phyloP scores from a whole-genome alignment of 2,113 vertebrate genomes.

The Perca schrenkii region DNA sequence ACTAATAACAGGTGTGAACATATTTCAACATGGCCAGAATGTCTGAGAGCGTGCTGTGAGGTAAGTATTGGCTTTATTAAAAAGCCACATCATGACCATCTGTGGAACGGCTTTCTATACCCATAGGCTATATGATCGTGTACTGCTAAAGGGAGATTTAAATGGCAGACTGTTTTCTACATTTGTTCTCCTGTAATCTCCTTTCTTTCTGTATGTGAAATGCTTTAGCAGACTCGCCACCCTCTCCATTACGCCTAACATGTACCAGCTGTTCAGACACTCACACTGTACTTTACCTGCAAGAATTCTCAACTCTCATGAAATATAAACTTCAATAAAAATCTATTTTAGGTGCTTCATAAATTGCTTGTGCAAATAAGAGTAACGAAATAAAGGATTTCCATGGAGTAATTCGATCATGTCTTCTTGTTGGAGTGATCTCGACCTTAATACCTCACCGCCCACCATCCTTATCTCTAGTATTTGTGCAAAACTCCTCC shows the following conservation, averaged over 20 bases:
- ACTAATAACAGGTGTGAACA: slow-evolving; percentile 20
- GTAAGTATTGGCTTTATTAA: not conserved
- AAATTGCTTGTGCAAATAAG: not conserved
- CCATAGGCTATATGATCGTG: not conserved
- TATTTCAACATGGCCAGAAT: slow-evolving; percentile 8
- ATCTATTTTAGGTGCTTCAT: not conserved
- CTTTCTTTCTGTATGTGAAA: slow-evolving; percentile 1
- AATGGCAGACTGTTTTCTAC: slow-evolving; percentile 7
- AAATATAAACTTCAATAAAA: slow-evolving; percentile 22
- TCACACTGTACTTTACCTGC: slow-evolving; percentile 8
- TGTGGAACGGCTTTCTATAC: too few relatives aligned
- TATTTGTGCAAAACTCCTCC: slow-evolving; percentile 35
- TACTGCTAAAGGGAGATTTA: slow-evolving; percentile 11
- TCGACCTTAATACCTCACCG: slow-evolving; percentile 7
- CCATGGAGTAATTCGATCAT: slow-evolving; percentile 1
- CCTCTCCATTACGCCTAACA: slow-evolving; percentile 18
- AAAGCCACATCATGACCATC: not conserved
- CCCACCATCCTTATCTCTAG: slow-evolving; percentile 33
- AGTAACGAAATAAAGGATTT: not conserved
- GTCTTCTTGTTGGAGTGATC: slow-evolving; percentile 6
- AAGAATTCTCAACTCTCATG: not conserved
- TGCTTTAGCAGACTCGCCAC: slow-evolving; percentile 20
- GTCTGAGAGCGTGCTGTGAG: not conserved
- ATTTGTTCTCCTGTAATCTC: slow-evolving; percentile 6
- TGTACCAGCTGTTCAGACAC: slow-evolving; percentile 40